These are phyloP conservation scores for Phaethornis superciliosus DNA, from an alignment of 2,113 vertebrate genomes.

Conservation along the genomic window DNA sequence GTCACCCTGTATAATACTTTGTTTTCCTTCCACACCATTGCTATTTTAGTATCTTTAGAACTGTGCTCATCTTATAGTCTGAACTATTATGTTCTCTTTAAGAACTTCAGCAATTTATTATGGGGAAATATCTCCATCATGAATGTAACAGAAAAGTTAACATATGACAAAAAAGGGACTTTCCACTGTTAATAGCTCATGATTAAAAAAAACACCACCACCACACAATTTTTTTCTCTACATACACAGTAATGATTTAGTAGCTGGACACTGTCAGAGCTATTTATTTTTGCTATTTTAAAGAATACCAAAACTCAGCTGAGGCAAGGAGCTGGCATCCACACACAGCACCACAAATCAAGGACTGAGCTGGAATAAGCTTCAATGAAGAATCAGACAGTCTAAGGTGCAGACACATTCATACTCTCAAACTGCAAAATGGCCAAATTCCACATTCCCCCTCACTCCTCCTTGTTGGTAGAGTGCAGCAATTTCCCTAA, in stretches of 20 bases:
- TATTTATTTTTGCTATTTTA: not conserved
- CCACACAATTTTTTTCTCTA: not conserved
- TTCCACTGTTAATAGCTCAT: not conserved
- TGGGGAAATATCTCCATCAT: not conserved
- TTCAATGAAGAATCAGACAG: not conserved
- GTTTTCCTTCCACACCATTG: not conserved
- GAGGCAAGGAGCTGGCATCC: not conserved
- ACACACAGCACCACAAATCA: not conserved
- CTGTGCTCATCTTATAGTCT: not conserved
- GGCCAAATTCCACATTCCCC: not conserved
- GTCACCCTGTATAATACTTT: not conserved
- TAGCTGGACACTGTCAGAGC: not conserved
- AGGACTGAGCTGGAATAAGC: not conserved
- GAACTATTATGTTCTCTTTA: not conserved
- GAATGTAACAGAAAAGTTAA: not conserved
- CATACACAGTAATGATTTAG: not conserved
- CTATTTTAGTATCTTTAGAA: not conserved
- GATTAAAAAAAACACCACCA: not conserved
- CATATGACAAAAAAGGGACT: not conserved
- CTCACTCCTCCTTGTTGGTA: not conserved
- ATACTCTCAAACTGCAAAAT: rapidly evolving
- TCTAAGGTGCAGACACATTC: not conserved
- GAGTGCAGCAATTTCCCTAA: not conserved
- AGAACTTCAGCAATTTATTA: not conserved
- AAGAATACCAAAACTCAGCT: not conserved